A percentile compares a stretch with the other conserved stretches of the same genome.
Evolutionary conservation across 2,113 vertebrate genomes (phyloP).

Genomic region (Chloropsis hardwickii): DNA sequence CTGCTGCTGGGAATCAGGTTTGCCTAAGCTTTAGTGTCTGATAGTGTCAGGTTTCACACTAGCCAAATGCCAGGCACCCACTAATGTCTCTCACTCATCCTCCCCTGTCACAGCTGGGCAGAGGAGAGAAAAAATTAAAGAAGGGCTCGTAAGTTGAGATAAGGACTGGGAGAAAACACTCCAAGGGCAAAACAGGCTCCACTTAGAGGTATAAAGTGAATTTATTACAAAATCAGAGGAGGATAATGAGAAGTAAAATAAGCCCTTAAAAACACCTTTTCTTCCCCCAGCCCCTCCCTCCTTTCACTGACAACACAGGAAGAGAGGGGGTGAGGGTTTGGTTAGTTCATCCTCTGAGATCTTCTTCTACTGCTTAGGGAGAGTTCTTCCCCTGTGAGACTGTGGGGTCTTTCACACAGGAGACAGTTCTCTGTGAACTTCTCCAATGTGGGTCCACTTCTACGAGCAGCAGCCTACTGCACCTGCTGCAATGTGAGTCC

Average conservation of each 20-base stretch:
- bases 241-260: neutral
- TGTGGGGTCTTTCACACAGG: fast-evolving
- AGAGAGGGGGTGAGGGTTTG: fast-evolving
- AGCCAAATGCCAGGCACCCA: neutral
- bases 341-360: fast-evolving
- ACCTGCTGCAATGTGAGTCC: neutral
- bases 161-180: neutral
- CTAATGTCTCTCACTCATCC: neutral
- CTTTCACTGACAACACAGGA: neutral
- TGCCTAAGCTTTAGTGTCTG: neutral
- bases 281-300: neutral
- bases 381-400: neutral
- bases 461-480: fast-evolving
- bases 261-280: neutral
- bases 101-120: neutral
- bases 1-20: neutral
- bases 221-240: neutral
- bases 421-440: neutral
- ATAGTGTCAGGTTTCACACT: neutral
- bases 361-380: neutral
- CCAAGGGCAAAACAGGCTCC: neutral
- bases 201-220: neutral
- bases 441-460: fast-evolving
- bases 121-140: neutral
- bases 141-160: neutral